Evolutionary conservation across 1,140 invertebrate species (phyloP).

Genomic region (Triops longicaudatus): DNA sequence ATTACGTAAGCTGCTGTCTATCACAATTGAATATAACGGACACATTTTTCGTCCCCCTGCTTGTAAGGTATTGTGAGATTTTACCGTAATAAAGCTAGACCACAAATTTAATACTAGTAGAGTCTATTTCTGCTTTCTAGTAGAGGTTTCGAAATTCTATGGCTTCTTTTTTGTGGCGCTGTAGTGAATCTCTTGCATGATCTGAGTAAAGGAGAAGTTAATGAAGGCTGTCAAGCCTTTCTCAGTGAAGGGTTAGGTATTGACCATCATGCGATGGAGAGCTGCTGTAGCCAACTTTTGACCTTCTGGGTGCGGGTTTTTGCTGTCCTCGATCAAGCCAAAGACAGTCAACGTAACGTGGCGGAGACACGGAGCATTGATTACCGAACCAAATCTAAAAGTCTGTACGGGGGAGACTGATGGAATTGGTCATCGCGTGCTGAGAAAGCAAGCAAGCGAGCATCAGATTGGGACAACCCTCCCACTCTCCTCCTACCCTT

Average conservation of each 20-base stretch:
- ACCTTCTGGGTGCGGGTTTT: background rate
- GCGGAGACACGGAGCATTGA: constrained; percentile 13
- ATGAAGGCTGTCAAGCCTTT: constrained; percentile 11
- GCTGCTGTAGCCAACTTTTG: background rate
- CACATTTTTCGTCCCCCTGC: no score
- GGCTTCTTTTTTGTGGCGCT: no score
- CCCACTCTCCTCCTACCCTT: no score
- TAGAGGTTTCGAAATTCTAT: no score
- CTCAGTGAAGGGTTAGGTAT: background rate
- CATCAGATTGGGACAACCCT: background rate
- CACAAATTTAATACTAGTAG: no score
- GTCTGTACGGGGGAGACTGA: constrained; percentile 2
- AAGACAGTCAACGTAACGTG: background rate
- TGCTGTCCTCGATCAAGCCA: background rate
- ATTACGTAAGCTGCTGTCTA: no score
- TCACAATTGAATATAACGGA: no score
- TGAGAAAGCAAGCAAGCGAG: background rate
- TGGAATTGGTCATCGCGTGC: constrained; percentile 4
- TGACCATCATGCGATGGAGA: background rate
- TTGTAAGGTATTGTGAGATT: no score
- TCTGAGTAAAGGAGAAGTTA: no score
- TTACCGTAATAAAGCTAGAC: no score
- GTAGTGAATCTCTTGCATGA: no score
- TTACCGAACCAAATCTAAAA: constrained; percentile 8
- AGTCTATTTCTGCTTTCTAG: no score